Percentiles rank a stretch among this genome's conserved stretches.
Conservation (phyloP, 1,140 invertebrate genomes). For the Drosophila albomicans region DNA sequence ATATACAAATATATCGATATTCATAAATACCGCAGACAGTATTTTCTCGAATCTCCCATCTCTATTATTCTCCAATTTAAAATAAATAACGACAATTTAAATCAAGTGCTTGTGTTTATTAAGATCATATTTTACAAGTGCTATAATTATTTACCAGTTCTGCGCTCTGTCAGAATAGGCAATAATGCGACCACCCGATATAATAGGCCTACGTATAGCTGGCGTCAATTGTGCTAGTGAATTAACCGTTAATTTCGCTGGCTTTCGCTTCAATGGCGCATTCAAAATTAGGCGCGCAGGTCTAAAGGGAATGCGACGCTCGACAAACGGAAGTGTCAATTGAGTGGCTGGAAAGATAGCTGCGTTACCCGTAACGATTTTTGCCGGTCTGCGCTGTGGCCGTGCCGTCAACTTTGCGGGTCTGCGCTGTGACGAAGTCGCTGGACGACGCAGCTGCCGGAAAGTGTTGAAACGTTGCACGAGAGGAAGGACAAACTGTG, state of each 20-base stretch:
- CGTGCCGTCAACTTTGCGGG: conserved; percentile 55
- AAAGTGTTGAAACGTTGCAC: conserved; percentile 61
- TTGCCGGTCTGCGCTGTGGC: conserved; percentile 42
- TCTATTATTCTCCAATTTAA: background rate
- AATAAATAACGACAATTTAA: background rate
- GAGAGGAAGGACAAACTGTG: conserved; percentile 60
- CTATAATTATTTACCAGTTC: conserved; percentile 44
- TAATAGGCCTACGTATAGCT: conserved; percentile 39
- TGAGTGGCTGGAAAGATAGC: conserved; percentile 57
- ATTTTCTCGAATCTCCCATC: background rate
- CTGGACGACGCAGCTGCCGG: conserved; percentile 43
- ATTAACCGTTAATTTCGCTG: conserved; percentile 45
- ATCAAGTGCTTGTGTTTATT: conserved; percentile 20
- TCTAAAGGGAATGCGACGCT: conserved; percentile 66
- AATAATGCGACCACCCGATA: conserved; percentile 44
- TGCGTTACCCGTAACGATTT: conserved; percentile 48
- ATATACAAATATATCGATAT: background rate
- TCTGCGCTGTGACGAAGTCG: conserved; percentile 37
- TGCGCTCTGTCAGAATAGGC: conserved; percentile 46
- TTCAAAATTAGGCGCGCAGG: conserved; percentile 58
- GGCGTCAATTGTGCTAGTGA: conserved; percentile 37
- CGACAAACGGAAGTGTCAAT: conserved; percentile 61
- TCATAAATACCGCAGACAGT: background rate
- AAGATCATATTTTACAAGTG: conserved; percentile 14
- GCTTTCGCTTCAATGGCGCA: conserved; percentile 55